A percentile compares a stretch with the other conserved stretches of the same genome.
Conservation (phyloP, 2,888 invertebrate genomes). For the Cataglyphis albicans region DNA sequence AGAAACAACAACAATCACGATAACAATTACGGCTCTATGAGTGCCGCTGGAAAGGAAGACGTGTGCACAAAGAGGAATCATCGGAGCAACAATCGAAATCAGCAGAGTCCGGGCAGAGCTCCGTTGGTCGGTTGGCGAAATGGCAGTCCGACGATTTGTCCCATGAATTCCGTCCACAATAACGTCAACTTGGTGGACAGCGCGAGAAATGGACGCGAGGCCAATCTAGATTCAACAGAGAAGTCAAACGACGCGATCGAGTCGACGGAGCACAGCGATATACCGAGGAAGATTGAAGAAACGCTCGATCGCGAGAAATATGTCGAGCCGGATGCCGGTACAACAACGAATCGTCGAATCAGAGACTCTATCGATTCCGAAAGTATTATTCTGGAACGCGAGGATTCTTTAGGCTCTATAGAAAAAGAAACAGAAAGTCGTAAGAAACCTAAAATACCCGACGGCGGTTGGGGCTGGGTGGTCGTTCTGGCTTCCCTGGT, state of each 20-base stretch:
- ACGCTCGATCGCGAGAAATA: not conserved
- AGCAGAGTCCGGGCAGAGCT: constrained; percentile 65
- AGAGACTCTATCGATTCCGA: constrained; percentile 87
- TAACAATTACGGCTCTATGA: constrained; percentile 47
- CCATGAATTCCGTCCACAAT: constrained; percentile 71
- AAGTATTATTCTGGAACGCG: constrained; percentile 85
- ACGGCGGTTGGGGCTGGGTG: constrained; percentile 96
- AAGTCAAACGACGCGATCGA: not conserved
- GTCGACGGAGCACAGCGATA: not conserved
- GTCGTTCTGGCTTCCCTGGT: constrained; percentile 94
- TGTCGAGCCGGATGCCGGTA: not conserved
- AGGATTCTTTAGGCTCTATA: constrained; percentile 79
- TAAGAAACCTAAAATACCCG: constrained; percentile 89
- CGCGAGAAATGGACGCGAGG: constrained; percentile 79
- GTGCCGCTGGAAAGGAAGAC: constrained; percentile 64
- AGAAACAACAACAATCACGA: constrained; percentile 65
- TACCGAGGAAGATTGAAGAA: not conserved
- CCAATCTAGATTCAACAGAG: constrained; percentile 85
- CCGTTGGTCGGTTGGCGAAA: constrained; percentile 84
- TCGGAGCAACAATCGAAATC: constrained; percentile 46
- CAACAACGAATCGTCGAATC: constrained; percentile 83
- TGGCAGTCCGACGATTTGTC: constrained; percentile 81
- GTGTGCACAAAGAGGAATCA: constrained; percentile 70
- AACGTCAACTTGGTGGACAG: constrained; percentile 39
- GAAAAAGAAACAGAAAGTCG: not conserved